A percentile compares a stretch with the other conserved stretches of the same genome.
Conservation (phyloP, 2,797 vertebrate species). For the Megaceryle alcyon region DNA sequence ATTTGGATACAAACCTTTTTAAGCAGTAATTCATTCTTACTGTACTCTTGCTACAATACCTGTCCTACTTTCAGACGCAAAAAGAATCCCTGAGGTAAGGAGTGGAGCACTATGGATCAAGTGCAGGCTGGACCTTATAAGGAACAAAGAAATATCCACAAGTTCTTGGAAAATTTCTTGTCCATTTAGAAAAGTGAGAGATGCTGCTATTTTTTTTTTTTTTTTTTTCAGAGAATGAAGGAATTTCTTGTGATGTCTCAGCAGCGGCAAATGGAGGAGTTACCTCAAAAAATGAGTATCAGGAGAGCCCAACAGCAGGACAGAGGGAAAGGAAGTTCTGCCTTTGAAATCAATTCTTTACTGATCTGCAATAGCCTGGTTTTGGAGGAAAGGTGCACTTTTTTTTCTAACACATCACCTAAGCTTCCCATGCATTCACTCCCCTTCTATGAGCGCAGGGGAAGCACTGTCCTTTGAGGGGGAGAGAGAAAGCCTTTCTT, state of each 20-base stretch:
- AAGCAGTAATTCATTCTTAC: background rate
- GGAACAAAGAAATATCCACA: background rate
- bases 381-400: background rate
- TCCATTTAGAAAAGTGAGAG: background rate
- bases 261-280: background rate
- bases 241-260: background rate
- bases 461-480: fast-evolving
- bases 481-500: background rate
- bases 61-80: background rate
- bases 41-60: background rate
- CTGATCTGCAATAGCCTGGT: background rate
- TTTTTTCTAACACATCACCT: too few relatives aligned
- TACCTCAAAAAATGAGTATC: background rate
- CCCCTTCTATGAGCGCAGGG: fast-evolving
- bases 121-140: fast-evolving
- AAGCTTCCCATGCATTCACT: background rate
- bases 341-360: background rate
- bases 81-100: background rate
- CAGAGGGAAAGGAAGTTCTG: background rate
- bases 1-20: background rate
- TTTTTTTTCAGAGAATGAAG: background rate
- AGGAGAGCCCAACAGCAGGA: background rate
- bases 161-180: background rate
- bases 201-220: background rate
- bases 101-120: background rate